Percentiles rank a stretch among this genome's conserved stretches.
Conservation (phyloP, 2,888 invertebrate genomes). For the Glyphotaelius pellucidus region DNA sequence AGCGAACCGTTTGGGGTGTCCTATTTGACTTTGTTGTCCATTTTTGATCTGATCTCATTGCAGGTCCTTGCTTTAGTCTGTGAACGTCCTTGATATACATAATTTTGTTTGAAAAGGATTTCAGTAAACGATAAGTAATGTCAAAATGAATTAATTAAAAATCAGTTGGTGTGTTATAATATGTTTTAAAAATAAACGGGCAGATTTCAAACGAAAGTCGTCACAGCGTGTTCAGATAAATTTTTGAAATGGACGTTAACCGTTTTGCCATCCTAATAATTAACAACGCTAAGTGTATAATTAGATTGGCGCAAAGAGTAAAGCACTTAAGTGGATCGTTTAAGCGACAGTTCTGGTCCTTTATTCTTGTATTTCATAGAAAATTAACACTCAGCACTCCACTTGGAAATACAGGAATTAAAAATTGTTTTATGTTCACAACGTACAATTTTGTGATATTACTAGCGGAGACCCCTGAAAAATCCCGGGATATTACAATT, state of each 20-base stretch:
- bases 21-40: too few species aligned
- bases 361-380: neutral
- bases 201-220: neutral
- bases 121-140: too few species aligned
- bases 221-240: neutral
- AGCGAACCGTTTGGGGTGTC: too few species aligned
- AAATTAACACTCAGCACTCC: neutral
- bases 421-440: neutral
- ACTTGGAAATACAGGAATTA: neutral
- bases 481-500: too few species aligned
- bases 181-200: neutral
- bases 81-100: too few species aligned
- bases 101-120: too few species aligned
- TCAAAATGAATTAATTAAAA: too few species aligned
- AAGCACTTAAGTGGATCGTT: constrained; percentile 11
- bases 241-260: neutral
- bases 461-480: neutral
- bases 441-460: neutral
- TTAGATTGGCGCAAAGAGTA: constrained; percentile 9
- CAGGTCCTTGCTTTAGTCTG: too few species aligned
- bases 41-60: too few species aligned
- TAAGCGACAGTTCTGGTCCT: neutral
- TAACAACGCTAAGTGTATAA: constrained; percentile 23
- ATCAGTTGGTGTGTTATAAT: too few species aligned
- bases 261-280: neutral